Conservation (phyloP, 2,113 vertebrate genomes). For the Scartelaos histophorus region DNA sequence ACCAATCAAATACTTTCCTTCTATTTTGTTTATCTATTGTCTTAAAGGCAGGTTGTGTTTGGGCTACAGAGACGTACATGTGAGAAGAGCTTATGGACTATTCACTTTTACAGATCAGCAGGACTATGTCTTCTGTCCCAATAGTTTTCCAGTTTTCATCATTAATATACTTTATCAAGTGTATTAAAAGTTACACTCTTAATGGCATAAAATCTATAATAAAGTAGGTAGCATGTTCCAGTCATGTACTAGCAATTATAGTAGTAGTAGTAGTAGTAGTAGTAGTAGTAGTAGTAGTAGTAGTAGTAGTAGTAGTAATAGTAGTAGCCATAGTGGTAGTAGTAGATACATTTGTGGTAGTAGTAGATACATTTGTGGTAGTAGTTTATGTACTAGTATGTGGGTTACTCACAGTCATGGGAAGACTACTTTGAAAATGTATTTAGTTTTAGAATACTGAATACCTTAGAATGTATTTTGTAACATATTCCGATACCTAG, state of each 20-base stretch:
- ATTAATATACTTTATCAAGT: too few species aligned
- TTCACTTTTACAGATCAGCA: neutral
- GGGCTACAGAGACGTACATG: neutral
- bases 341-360: neutral
- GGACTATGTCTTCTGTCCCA: neutral
- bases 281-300: too few species aligned
- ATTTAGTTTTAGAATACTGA: too few species aligned
- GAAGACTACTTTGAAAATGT: too few species aligned
- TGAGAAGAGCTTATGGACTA: neutral
- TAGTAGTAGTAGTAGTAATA: neutral
- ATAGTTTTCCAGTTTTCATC: too few species aligned
- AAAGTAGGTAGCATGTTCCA: too few species aligned
- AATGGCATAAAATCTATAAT: too few species aligned
- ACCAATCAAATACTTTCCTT: neutral
- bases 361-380: neutral
- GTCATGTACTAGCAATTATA: neutral
- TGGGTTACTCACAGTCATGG: too few species aligned
- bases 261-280: neutral
- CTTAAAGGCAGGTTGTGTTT: constrained; percentile 4
- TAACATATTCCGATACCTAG: too few species aligned
- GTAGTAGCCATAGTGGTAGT: neutral
- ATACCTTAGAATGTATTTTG: too few species aligned
- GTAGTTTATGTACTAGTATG: neutral
- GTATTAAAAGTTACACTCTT: too few species aligned
- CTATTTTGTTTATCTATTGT: constrained; percentile 9